phyloP scores from a whole-genome alignment of 2,888 invertebrate species.

The Pandemis heparana region DNA sequence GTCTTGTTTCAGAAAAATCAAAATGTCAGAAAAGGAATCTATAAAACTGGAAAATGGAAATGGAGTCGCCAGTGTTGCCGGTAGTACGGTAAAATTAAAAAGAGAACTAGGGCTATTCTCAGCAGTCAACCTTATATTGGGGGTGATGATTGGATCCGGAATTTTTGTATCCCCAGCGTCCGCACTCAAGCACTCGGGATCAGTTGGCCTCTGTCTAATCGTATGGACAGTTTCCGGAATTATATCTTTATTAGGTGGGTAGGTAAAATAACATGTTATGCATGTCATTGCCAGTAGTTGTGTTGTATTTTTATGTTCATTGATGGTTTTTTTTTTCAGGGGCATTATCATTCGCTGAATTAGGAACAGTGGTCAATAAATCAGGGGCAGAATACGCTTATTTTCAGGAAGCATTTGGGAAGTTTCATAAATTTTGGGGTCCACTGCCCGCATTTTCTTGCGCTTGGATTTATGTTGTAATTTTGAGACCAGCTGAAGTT shows the following conservation, averaged over 20 bases:
- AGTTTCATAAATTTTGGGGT: conserved; percentile 89
- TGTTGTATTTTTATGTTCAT: neutral
- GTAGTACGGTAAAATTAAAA: conserved; percentile 87
- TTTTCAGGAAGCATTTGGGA: conserved; percentile 90
- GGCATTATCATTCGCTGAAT: conserved; percentile 92
- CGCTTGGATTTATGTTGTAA: conserved; percentile 91
- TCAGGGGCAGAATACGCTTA: conserved; percentile 94
- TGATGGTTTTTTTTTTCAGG: conserved; percentile 81
- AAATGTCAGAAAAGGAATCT: conserved; percentile 62
- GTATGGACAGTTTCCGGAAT: conserved; percentile 93
- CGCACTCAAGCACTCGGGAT: conserved; percentile 91
- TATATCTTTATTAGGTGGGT: conserved; percentile 91
- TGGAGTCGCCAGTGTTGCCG: conserved; percentile 53
- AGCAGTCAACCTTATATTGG: conserved; percentile 92
- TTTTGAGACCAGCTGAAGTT: conserved; percentile 91
- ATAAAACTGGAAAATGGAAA: conserved; percentile 56
- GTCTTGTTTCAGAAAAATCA: conserved; percentile 56
- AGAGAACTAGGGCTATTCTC: conserved; percentile 92
- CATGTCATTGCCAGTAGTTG: too few species aligned
- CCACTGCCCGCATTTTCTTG: conserved; percentile 90
- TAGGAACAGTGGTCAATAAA: conserved; percentile 91
- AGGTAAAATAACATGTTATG: conserved; percentile 50
- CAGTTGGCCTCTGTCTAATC: conserved; percentile 91
- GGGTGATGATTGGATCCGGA: conserved; percentile 96
- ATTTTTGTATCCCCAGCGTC: conserved; percentile 94